Percentiles rank a stretch among this genome's conserved stretches.
phyloP scores from a whole-genome alignment of 2,113 vertebrate species.

The Corythoichthys intestinalis region DNA sequence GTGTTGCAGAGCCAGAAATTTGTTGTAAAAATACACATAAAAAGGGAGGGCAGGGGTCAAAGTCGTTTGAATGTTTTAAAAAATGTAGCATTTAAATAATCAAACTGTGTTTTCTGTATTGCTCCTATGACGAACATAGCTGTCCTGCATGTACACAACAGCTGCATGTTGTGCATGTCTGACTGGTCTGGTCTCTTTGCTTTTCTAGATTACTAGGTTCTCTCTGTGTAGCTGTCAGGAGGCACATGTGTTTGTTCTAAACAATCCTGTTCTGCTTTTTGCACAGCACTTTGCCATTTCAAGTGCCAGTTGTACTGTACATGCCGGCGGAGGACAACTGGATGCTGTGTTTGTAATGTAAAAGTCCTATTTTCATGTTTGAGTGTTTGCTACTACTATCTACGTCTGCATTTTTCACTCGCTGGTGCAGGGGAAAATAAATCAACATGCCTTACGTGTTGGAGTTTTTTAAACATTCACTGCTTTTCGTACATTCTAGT shows the following conservation, averaged over 20 bases:
- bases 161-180: conserved; percentile 74
- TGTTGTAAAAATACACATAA: conserved; percentile 7
- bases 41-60: background rate
- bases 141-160: conserved; percentile 66
- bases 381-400: conserved; percentile 35
- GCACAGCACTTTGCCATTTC: conserved; percentile 34
- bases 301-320: conserved; percentile 24
- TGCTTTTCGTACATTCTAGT: background rate
- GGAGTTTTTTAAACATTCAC: conserved; percentile 8
- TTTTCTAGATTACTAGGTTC: conserved; percentile 49
- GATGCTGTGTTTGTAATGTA: conserved; percentile 49
- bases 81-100: conserved; percentile 74
- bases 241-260: conserved; percentile 27
- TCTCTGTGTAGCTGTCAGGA: conserved; percentile 38
- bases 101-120: conserved; percentile 40
- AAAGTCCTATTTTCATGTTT: conserved; percentile 32
- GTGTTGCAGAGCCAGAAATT: conserved; percentile 62
- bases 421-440: conserved; percentile 65
- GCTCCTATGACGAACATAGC: conserved; percentile 55
- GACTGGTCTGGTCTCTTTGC: conserved; percentile 33
- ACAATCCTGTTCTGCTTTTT: conserved; percentile 23
- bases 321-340: conserved; percentile 17
- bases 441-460: conserved; percentile 63
- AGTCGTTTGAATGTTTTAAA: conserved; percentile 17
- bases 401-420: conserved; percentile 61